phyloP scores from a whole-genome alignment of 2,888 invertebrate genomes.

The Blastobasis adustella region DNA sequence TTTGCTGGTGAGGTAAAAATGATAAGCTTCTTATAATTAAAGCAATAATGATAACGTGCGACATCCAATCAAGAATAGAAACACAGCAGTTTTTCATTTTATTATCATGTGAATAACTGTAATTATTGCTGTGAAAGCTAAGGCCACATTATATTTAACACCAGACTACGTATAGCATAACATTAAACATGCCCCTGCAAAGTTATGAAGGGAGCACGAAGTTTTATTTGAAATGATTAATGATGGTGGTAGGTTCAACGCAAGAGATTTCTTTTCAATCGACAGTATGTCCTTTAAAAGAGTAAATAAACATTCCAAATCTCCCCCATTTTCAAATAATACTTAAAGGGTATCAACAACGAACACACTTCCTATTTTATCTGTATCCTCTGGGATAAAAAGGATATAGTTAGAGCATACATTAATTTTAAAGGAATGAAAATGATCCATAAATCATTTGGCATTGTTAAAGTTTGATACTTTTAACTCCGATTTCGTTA shows the following conservation, averaged over 20 bases:
- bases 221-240: constrained; percentile 59
- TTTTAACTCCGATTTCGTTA: no score
- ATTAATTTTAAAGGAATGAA: constrained; percentile 32
- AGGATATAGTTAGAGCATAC: constrained; percentile 10
- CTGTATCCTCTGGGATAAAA: constrained; percentile 40
- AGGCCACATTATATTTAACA: no score
- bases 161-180: no score
- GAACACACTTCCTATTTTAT: constrained; percentile 35
- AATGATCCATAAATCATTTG: constrained; percentile 28
- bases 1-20: no score
- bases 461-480: constrained; percentile 3
- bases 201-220: constrained; percentile 12
- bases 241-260: constrained; percentile 45
- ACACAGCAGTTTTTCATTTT: no score
- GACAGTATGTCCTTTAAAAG: constrained; percentile 46
- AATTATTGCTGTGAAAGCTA: no score
- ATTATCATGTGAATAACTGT: no score
- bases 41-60: no score
- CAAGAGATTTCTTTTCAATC: constrained; percentile 55
- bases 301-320: constrained; percentile 46
- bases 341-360: constrained; percentile 40
- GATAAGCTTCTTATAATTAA: no score
- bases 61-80: no score
- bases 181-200: background rate
- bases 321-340: constrained; percentile 45